Evolutionary conservation across 23 tunicate species (phyloP), one percentile per base, ranked within the genome.

Genomic region (Ciona savignyi): DNA sequence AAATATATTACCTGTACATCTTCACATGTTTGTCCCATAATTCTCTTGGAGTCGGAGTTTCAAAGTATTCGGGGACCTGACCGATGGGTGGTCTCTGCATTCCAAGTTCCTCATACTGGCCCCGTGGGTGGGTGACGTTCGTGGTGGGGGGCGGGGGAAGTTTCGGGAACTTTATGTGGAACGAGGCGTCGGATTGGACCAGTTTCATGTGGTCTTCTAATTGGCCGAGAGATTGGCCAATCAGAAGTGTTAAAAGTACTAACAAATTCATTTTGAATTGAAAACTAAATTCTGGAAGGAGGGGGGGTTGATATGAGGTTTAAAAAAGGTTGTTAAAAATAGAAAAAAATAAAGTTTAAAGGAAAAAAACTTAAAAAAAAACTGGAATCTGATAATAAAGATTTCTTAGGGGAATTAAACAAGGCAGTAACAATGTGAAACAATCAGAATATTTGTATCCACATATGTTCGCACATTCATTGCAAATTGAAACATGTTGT

Each of bases 1-100:
- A n/a, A n/a, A n/a, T n/a, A n/a, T n/a, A n/a, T n/a, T 0, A 80
- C 85, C 85, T 72, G 71, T 80, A 71, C 0, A 34, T 24, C 63
- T 80, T 72, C 33, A 78, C 84, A 9, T 85, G 84, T n/a, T 73
- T 65, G n/a, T 85, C 76, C 83, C 83, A 85, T 25, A 85, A 74
- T 42, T 78, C 76, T 22, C 84, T 68, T 19, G 92, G 92, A 1
- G 92, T 66, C 28, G 84, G 84, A 2, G 75, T 33, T 2, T 32
- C 67, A 32, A 85, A 85, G 67, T 85, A 85, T 74, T 85, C 92
- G 11, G 78, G 73, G 4, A 85, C 51, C 30, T 78, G 84, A 15
- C 84, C 80, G 20, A 74, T 29, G 1, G 92, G 83, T 48, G 80
- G 92, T 51, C 84, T 24, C 60, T 85, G 92, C 20, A 26, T n/a